phyloP scores from a whole-genome alignment of 2,113 vertebrate species.

The human (Homo sapiens) region DNA sequence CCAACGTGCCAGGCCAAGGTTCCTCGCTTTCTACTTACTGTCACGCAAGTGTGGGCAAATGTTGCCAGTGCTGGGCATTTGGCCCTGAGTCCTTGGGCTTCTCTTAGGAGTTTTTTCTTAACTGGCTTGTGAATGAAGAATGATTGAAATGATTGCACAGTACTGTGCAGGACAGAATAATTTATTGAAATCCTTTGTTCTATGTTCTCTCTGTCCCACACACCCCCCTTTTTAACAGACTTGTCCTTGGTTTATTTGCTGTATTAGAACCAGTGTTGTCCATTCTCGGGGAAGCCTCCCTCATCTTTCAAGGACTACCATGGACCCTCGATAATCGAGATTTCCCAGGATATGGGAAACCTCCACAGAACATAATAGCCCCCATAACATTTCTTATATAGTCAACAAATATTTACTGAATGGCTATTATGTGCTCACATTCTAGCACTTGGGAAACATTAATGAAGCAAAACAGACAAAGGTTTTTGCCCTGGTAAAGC shows the following conservation, averaged over 20 bases:
- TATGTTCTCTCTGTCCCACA: not conserved
- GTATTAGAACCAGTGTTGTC: not conserved
- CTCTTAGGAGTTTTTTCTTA: constrained; percentile 30
- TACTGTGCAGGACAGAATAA: not conserved
- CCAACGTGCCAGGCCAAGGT: not conserved
- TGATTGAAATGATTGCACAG: not conserved
- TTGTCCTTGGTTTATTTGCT: not conserved
- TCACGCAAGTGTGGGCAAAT: not conserved
- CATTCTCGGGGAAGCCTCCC: not conserved
- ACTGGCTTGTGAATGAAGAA: not conserved
- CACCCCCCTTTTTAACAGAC: not conserved
- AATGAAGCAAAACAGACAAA: not conserved
- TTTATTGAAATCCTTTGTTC: not conserved
- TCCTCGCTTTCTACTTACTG: not conserved
- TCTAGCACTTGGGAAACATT: not conserved
- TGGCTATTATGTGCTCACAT: not conserved
- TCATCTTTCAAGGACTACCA: not conserved
- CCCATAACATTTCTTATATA: not conserved
- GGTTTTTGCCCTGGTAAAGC: not conserved
- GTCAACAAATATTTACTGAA: constrained; percentile 17
- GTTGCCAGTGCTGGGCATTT: not conserved
- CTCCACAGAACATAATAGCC: not conserved
- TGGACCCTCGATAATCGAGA: not conserved
- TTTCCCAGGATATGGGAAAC: not conserved
- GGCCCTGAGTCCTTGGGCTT: not conserved